Evolutionary conservation across 2,797 vertebrate species (phyloP).

Genomic region (Synanceia verrucosa): DNA sequence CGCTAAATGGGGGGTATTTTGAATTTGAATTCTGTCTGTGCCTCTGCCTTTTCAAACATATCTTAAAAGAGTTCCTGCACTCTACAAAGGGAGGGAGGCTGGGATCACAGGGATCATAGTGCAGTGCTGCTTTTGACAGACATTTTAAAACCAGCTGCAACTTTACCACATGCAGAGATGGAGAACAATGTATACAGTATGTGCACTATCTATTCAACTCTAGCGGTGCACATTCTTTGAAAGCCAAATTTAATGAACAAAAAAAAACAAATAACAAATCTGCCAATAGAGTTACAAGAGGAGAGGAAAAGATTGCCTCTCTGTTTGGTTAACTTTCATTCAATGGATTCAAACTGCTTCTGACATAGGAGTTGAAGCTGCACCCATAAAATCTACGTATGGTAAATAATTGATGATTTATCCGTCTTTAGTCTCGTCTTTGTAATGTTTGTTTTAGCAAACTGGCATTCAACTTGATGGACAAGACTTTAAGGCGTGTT

Average conservation of each 20-base stretch:
- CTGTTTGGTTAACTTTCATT: background rate
- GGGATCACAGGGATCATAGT: constrained; percentile 30
- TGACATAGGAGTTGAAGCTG: background rate
- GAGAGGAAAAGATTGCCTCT: background rate
- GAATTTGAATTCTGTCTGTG: constrained; percentile 45
- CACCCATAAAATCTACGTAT: constrained; percentile 6
- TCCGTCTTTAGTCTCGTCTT: background rate
- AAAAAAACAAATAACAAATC: no score
- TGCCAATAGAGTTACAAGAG: background rate
- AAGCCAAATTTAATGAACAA: constrained; percentile 16
- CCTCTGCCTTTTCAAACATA: constrained; percentile 44
- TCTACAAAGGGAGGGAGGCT: constrained; percentile 30
- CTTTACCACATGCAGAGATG: constrained; percentile 13
- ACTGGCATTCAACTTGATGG: constrained; percentile 5
- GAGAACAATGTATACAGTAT: constrained; percentile 1
- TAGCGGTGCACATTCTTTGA: background rate
- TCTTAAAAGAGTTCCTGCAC: constrained; percentile 48
- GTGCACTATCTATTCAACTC: background rate
- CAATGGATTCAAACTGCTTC: background rate
- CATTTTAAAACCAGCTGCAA: constrained; percentile 23
- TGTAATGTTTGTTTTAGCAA: constrained; percentile 33
- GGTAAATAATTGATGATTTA: constrained; percentile 28
- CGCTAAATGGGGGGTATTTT: constrained; percentile 51
- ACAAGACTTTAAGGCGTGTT: constrained; percentile 39
- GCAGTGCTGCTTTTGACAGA: constrained; percentile 28